Conservation (phyloP, 2,113 vertebrate genomes). For the Colius striatus region DNA sequence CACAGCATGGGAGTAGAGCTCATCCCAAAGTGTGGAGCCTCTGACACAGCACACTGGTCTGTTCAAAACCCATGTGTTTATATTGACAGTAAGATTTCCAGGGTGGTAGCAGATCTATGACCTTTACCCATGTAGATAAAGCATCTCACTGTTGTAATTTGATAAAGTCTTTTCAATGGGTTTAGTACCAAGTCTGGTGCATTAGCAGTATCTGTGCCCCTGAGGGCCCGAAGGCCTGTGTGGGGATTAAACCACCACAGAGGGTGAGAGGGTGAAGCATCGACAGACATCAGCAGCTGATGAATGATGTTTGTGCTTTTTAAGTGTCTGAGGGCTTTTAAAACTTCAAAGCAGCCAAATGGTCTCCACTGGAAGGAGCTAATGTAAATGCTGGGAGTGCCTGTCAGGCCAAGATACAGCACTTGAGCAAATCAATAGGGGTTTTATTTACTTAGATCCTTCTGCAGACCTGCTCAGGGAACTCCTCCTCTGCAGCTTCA, state of each 20-base stretch:
- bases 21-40: fast-evolving
- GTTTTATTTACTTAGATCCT: not conserved
- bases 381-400: not conserved
- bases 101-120: not conserved
- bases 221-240: not conserved
- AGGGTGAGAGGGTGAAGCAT: not conserved
- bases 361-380: not conserved
- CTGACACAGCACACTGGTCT: too few species aligned
- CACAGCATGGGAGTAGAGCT: not conserved
- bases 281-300: not conserved
- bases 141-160: not conserved
- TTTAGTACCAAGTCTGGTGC: not conserved
- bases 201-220: not conserved
- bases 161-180: not conserved
- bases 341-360: not conserved
- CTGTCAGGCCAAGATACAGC: not conserved
- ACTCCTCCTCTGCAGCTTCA: not conserved
- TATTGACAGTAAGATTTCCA: not conserved
- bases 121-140: not conserved
- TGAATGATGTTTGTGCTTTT: not conserved
- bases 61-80: not conserved
- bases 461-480: not conserved
- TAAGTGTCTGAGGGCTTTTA: not conserved
- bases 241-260: not conserved
- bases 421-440: not conserved